A percentile compares a stretch with the other conserved stretches of the same genome.
These are phyloP conservation scores for Prochilodus magdalenae DNA, from an alignment of 2,113 vertebrate genomes.

Conservation along the genomic window DNA sequence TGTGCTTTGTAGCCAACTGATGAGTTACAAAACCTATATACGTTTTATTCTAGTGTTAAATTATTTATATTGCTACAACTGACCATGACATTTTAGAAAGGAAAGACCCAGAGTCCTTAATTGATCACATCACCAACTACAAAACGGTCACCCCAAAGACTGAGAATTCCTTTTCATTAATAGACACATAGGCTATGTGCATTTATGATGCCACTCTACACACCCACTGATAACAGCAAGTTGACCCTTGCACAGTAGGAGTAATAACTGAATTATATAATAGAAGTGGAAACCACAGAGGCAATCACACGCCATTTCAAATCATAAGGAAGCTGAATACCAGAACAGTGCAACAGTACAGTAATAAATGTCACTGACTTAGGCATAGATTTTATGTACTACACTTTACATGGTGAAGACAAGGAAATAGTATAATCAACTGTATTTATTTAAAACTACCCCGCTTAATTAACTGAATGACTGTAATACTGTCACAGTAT, in stretches of 20 bases:
- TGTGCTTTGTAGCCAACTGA: too few relatives aligned
- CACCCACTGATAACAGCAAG: background rate
- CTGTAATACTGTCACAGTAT: background rate
- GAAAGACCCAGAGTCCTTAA: background rate
- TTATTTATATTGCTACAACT: too few relatives aligned
- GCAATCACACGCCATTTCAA: background rate
- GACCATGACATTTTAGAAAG: too few relatives aligned
- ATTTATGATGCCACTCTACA: background rate
- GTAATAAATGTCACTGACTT: background rate
- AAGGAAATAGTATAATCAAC: background rate
- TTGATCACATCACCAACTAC: background rate
- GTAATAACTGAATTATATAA: background rate
- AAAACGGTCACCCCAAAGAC: background rate
- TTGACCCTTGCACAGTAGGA: background rate
- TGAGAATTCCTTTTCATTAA: background rate
- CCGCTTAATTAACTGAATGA: too few relatives aligned
- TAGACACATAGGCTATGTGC: background rate
- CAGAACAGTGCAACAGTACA: background rate
- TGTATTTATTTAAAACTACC: too few relatives aligned
- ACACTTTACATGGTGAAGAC: background rate
- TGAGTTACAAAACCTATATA: too few relatives aligned
- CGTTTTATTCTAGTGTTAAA: too few relatives aligned
- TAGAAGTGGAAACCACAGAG: background rate
- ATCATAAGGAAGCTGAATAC: conserved; percentile 6
- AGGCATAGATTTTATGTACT: background rate